A percentile compares a stretch with the other conserved stretches of the same genome.
Evolutionary conservation across 2,888 invertebrate genomes (phyloP).

Genomic region (Cyclophora albipunctata): DNA sequence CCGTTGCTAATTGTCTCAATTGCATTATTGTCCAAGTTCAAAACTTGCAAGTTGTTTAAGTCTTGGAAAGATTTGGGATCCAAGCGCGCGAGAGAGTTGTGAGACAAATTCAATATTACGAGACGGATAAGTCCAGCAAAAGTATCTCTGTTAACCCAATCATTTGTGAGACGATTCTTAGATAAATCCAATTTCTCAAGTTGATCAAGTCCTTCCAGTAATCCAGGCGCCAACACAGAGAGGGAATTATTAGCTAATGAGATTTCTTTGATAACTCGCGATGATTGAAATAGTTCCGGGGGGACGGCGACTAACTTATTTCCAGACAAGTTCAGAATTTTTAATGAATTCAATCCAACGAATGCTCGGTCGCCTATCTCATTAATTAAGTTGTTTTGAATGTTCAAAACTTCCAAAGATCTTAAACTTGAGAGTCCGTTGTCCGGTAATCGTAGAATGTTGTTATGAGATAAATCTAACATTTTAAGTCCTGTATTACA

Average conservation of each 20-base stretch:
- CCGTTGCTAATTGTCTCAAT: constrained; percentile 82
- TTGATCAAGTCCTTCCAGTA: constrained; percentile 83
- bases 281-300: constrained; percentile 84
- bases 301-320: constrained; percentile 87
- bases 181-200: constrained; percentile 84
- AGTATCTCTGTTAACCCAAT: constrained; percentile 85
- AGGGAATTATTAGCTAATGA: constrained; percentile 88
- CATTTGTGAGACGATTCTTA: constrained; percentile 82
- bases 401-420: constrained; percentile 80
- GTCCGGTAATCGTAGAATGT: constrained; percentile 80
- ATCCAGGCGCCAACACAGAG: constrained; percentile 82
- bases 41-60: constrained; percentile 82
- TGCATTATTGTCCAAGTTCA: constrained; percentile 83
- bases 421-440: constrained; percentile 81
- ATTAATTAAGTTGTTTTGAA: constrained; percentile 85
- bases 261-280: constrained; percentile 81
- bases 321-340: constrained; percentile 84
- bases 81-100: constrained; percentile 81
- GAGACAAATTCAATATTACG: constrained; percentile 82
- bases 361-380: constrained; percentile 85
- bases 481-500: constrained; percentile 82
- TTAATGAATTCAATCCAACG: constrained; percentile 80
- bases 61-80: constrained; percentile 84
- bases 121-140: constrained; percentile 84
- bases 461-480: constrained; percentile 84